A percentile compares a stretch with the other conserved stretches of the same genome.
phyloP scores from a whole-genome alignment of 2,888 invertebrate genomes.

The Pyrgus malvae region DNA sequence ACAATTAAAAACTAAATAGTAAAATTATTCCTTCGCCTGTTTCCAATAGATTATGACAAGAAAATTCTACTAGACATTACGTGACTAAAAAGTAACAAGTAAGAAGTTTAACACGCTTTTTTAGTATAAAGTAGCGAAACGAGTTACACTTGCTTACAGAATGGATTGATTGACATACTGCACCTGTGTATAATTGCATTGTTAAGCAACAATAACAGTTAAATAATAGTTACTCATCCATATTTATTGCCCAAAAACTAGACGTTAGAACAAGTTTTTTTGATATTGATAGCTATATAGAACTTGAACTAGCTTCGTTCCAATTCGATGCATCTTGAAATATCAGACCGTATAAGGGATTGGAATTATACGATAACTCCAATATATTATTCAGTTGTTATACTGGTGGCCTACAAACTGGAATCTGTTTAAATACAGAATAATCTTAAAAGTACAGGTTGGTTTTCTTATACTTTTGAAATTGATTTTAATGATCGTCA shows the following conservation, averaged over 20 bases:
- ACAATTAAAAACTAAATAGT: no score
- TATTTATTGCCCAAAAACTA: not conserved
- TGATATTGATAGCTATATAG: not conserved
- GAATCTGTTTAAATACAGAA: no score
- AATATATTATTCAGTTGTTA: no score
- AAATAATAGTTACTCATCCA: not conserved
- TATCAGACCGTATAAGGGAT: no score
- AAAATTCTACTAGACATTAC: not conserved
- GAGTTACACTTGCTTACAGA: not conserved
- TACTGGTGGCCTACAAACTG: no score
- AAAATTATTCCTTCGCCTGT: no score
- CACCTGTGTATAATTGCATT: conserved; percentile 1
- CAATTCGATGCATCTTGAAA: no score
- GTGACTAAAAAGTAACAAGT: not conserved
- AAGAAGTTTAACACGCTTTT: not conserved
- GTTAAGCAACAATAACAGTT: not conserved
- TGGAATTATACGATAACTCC: no score
- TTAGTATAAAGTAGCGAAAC: not conserved
- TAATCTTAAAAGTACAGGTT: no score
- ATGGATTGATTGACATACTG: conserved; percentile 15
- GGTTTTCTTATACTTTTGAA: no score
- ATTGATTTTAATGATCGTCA: no score
- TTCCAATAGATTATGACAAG: not conserved
- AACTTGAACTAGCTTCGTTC: no score
- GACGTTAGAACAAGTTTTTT: not conserved